A percentile compares a stretch with the other conserved stretches of the same genome.
Evolutionary conservation across 2,113 vertebrate genomes (phyloP).

Genomic region (Uria lomvia): DNA sequence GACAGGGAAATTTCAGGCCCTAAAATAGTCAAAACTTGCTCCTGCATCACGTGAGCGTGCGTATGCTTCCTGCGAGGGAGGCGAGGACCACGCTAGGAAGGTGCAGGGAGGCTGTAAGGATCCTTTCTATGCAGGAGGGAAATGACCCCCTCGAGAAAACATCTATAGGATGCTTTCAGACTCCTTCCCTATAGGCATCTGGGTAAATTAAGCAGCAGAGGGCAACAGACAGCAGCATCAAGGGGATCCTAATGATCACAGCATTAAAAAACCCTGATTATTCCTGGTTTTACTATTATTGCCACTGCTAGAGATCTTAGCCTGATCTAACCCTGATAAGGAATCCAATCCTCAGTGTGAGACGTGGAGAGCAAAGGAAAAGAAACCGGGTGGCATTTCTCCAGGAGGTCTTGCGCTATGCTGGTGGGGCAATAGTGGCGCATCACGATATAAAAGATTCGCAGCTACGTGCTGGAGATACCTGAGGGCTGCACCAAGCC

Average conservation of each 20-base stretch:
- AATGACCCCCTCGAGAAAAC: neutral
- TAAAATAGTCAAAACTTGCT: constrained; percentile 72
- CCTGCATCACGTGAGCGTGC: constrained; percentile 34
- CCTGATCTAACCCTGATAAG: neutral
- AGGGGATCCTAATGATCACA: neutral
- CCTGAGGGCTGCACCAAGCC: neutral
- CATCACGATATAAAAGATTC: neutral
- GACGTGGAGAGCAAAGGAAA: neutral
- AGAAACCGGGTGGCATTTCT: neutral
- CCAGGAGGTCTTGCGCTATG: neutral
- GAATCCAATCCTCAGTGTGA: neutral
- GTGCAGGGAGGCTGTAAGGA: neutral
- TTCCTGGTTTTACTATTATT: neutral
- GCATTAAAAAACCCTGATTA: neutral
- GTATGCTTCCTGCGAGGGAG: constrained; percentile 16
- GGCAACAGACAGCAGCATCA: neutral
- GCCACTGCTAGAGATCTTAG: neutral
- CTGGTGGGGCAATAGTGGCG: neutral
- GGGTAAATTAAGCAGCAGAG: neutral
- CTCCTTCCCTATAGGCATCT: neutral
- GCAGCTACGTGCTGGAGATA: neutral
- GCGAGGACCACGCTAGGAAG: constrained; percentile 14
- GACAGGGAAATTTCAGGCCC: constrained; percentile 69
- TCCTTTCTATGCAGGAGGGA: neutral
- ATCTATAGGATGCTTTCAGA: neutral